phyloP scores from a whole-genome alignment of 2,113 vertebrate species.

The Panthera uncia region DNA sequence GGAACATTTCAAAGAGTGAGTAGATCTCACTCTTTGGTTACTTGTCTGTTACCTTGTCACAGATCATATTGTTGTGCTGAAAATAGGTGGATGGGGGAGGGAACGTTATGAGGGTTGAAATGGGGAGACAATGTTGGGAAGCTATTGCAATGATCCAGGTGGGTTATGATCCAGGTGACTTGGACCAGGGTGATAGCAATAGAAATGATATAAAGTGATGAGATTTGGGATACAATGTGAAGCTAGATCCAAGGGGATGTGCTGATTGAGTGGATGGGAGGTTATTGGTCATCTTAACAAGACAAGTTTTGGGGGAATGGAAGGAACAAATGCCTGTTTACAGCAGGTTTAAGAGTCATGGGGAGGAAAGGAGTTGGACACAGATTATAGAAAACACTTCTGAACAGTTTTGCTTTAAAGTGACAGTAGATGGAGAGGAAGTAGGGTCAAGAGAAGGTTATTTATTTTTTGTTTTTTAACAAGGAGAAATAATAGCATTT shows the following conservation, averaged over 20 bases:
- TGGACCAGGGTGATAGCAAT: neutral
- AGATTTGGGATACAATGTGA: neutral
- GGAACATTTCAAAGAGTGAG: neutral
- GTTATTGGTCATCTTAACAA: neutral
- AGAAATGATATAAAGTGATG: neutral
- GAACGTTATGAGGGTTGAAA: neutral
- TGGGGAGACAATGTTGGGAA: neutral
- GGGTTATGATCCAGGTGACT: neutral
- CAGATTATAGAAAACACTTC: neutral
- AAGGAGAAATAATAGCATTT: neutral
- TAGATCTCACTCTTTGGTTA: neutral
- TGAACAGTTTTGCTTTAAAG: neutral
- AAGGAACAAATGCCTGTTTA: neutral
- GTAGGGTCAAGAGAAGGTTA: neutral
- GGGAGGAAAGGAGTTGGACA: neutral
- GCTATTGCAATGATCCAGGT: neutral
- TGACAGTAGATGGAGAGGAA: neutral
- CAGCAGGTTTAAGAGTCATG: neutral
- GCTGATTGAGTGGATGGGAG: neutral
- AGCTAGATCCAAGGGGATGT: neutral
- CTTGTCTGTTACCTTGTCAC: neutral
- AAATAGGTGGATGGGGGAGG: neutral
- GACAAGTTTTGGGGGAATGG: neutral
- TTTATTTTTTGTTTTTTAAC: neutral
- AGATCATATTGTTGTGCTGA: neutral